phyloP scores from a whole-genome alignment of 2,797 vertebrate species.

The Rhabdophis nuchalis region DNA sequence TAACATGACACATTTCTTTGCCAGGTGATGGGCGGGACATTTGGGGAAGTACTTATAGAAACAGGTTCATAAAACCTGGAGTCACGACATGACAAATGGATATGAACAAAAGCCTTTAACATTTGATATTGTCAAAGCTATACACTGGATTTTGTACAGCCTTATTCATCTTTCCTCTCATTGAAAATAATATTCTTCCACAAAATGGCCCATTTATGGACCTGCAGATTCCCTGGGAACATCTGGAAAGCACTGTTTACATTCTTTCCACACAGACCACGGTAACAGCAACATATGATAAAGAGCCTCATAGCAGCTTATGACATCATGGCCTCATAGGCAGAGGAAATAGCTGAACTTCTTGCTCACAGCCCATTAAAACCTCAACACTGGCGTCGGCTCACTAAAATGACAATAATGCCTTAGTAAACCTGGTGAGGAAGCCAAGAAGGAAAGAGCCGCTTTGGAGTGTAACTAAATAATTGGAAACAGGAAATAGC shows the following conservation, averaged over 20 bases:
- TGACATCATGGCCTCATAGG: conserved; percentile 62
- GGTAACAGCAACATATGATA: conserved; percentile 43
- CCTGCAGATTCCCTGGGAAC: conserved; percentile 50
- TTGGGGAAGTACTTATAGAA: neutral
- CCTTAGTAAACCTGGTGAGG: conserved; percentile 46
- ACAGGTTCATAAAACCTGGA: neutral
- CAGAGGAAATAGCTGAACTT: conserved; percentile 63
- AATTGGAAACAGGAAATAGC: conserved; percentile 61
- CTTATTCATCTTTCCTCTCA: conserved; percentile 2
- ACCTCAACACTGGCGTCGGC: conserved; percentile 36
- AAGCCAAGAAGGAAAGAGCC: conserved; percentile 41
- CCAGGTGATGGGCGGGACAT: neutral
- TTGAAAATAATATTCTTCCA: conserved; percentile 32
- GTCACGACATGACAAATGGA: neutral
- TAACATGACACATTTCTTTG: neutral
- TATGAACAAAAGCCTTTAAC: neutral
- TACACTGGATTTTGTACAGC: neutral
- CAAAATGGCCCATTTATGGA: conserved; percentile 45
- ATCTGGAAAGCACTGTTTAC: conserved; percentile 51
- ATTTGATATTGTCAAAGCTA: neutral
- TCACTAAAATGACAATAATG: conserved; percentile 55
- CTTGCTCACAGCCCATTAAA: conserved; percentile 50
- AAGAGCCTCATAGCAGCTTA: conserved; percentile 50
- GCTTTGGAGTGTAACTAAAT: conserved; percentile 51
- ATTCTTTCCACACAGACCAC: conserved; percentile 45